A percentile compares a stretch with the other conserved stretches of the same genome.
Evolutionary conservation across 2,113 vertebrate species (phyloP).

Genomic region (Oxyura jamaicensis): DNA sequence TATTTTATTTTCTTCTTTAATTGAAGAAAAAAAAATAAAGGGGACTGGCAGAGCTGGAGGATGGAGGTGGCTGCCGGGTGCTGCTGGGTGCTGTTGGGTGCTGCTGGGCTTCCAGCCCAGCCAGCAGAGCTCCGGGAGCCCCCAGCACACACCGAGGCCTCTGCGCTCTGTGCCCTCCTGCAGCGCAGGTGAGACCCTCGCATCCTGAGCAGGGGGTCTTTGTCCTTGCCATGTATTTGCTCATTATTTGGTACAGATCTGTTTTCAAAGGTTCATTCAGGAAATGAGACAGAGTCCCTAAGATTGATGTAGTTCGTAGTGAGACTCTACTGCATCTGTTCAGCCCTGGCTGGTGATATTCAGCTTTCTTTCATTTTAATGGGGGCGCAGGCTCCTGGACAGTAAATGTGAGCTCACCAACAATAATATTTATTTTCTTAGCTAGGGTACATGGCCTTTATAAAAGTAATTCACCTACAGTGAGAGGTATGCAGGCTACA

Average conservation of each 20-base stretch:
- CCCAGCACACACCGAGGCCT: not conserved
- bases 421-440: not conserved
- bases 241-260: not conserved
- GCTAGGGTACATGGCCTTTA: not conserved
- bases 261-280: not conserved
- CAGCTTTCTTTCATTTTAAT: not conserved
- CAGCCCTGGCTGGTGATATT: not conserved
- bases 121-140: not conserved
- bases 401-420: not conserved
- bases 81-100: not conserved
- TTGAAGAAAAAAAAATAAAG: not conserved
- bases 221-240: not conserved
- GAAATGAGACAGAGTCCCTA: not conserved
- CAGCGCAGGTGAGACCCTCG: too few species aligned
- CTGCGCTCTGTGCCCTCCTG: not conserved
- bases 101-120: not conserved
- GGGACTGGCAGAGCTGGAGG: not conserved
- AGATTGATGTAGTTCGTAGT: not conserved
- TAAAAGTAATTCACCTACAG: not conserved
- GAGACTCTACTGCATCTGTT: not conserved
- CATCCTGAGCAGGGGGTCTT: not conserved
- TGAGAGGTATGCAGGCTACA: not conserved
- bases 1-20: not conserved
- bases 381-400: not conserved
- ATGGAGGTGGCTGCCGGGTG: not conserved